Conservation (phyloP, 2,888 invertebrate species). For the Plebejus argus region DNA sequence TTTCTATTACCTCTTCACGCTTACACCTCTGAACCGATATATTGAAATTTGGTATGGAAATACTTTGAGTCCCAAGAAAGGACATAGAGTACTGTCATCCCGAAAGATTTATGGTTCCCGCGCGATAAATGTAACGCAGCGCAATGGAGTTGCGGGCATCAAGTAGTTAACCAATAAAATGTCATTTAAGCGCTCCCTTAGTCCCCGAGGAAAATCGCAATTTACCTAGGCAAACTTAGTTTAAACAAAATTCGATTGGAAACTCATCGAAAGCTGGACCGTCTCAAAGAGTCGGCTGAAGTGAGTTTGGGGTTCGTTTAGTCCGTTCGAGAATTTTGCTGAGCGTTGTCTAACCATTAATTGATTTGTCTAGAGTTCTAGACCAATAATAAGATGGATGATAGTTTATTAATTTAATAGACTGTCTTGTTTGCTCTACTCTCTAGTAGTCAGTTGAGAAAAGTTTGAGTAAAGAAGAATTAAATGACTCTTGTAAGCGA, state of each 20-base stretch:
- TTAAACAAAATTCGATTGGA: slow-evolving; percentile 41
- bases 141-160: too few relatives aligned
- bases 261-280: slow-evolving; percentile 41
- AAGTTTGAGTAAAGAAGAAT: background rate
- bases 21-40: too few relatives aligned
- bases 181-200: background rate
- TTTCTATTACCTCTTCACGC: too few relatives aligned
- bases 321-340: slow-evolving; percentile 50
- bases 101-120: too few relatives aligned
- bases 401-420: background rate
- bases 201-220: slow-evolving; percentile 6
- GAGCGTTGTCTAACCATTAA: slow-evolving; percentile 54
- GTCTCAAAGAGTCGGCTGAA: slow-evolving; percentile 44
- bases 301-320: slow-evolving; percentile 56
- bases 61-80: too few relatives aligned
- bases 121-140: too few relatives aligned
- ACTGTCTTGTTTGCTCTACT: background rate
- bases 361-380: slow-evolving; percentile 50
- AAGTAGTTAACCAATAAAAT: background rate
- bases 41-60: too few relatives aligned
- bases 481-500: too few relatives aligned
- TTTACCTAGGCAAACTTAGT: slow-evolving; percentile 30
- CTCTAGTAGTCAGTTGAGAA: too few relatives aligned
- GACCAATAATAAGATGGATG: slow-evolving; percentile 4
- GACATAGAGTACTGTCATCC: too few relatives aligned